Conservation (phyloP, 2,888 invertebrate genomes). For the Apeira syringaria region DNA sequence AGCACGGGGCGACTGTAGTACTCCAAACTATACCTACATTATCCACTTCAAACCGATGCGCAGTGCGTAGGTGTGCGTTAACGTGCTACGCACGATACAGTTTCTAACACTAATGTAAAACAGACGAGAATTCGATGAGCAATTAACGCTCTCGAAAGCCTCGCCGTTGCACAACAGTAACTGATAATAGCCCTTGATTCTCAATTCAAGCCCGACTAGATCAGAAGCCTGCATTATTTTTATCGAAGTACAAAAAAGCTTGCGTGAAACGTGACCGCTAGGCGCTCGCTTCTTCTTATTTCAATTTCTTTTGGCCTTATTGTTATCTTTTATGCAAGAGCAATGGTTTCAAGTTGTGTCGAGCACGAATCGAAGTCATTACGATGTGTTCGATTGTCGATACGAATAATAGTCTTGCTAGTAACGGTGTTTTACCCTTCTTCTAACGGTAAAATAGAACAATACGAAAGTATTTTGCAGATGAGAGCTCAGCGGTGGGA, state of each 20-base stretch:
- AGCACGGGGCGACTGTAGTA: slow-evolving; percentile 12
- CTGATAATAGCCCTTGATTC: slow-evolving; percentile 48
- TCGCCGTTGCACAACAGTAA: slow-evolving; percentile 39
- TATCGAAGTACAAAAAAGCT: slow-evolving; percentile 28
- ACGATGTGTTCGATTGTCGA: slow-evolving; percentile 15
- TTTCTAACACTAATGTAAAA: slow-evolving; percentile 39
- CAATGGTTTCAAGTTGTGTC: slow-evolving; percentile 17
- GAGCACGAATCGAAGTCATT: slow-evolving; percentile 19
- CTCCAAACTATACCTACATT: slow-evolving; percentile 15
- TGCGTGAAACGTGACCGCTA: slow-evolving; percentile 42
- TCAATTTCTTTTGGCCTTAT: slow-evolving; percentile 31
- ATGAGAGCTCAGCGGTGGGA: too few species aligned
- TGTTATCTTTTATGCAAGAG: slow-evolving; percentile 35
- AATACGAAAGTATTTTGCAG: slow-evolving; percentile 3
- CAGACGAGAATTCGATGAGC: slow-evolving; percentile 57
- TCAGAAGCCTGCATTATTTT: slow-evolving; percentile 40
- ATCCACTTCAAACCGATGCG: slow-evolving; percentile 26
- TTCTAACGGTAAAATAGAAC: slow-evolving; percentile 11
- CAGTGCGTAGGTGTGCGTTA: slow-evolving; percentile 20
- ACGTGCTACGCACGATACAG: slow-evolving; percentile 22
- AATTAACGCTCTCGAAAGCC: slow-evolving; percentile 57
- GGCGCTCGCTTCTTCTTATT: slow-evolving; percentile 34
- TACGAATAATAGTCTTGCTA: slow-evolving; percentile 10
- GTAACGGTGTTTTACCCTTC: slow-evolving; percentile 20
- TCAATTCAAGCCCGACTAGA: slow-evolving; percentile 27